phyloP scores from a whole-genome alignment of 2,797 vertebrate genomes.

The Staurois parvus region DNA sequence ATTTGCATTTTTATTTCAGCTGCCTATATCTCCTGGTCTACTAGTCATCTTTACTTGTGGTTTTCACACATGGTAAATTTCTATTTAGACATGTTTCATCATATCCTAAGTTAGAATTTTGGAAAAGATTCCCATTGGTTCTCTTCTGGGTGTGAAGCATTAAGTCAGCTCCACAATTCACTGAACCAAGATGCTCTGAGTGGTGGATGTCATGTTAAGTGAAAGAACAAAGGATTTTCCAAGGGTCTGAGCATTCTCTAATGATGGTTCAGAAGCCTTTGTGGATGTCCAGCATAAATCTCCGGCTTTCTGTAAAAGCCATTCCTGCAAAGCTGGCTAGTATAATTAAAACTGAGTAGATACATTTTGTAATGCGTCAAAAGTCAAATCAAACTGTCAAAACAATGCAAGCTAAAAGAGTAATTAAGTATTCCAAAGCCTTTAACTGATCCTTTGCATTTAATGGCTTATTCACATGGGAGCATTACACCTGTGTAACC shows the following conservation, averaged over 20 bases:
- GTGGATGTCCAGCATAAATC: background rate
- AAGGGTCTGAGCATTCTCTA: background rate
- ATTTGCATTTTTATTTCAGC: too few species aligned
- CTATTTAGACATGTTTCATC: too few species aligned
- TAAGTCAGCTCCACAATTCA: background rate
- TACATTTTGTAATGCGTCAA: conserved; percentile 16
- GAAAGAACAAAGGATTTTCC: background rate
- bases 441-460: conserved; percentile 25
- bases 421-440: conserved; percentile 31
- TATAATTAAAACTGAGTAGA: conserved; percentile 20
- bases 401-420: conserved; percentile 27
- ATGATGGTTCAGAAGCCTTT: background rate
- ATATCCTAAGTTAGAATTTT: background rate
- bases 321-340: background rate
- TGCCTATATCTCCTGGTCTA: too few species aligned
- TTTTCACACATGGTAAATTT: too few species aligned
- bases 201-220: background rate
- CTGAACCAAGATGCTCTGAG: background rate
- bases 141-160: background rate
- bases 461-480: conserved; percentile 7
- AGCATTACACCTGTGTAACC: conserved; percentile 14
- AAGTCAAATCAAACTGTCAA: conserved; percentile 35
- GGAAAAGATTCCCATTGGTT: background rate
- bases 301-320: background rate
- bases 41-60: too few species aligned